These are phyloP conservation scores for Harlomillsia oculata DNA, from an alignment of 1,140 invertebrate genomes.

Conservation along the genomic window DNA sequence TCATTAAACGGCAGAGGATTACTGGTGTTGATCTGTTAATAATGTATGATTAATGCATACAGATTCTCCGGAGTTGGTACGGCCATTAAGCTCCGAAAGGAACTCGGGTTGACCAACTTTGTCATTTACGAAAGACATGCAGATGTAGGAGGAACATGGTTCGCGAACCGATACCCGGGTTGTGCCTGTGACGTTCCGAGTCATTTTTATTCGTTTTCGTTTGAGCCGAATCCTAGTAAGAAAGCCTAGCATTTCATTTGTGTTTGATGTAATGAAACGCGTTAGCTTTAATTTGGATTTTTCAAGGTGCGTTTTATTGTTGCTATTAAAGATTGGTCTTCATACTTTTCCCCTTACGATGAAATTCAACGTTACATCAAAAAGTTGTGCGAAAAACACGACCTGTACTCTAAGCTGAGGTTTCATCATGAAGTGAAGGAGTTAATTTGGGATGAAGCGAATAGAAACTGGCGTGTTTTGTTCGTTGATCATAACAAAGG, in stretches of 20 bases:
- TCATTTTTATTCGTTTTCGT: conserved; percentile 25
- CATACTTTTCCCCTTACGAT: conserved; percentile 11
- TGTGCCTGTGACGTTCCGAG: conserved; percentile 23
- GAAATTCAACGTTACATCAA: conserved; percentile 26
- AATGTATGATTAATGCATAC: background rate
- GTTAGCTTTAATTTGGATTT: background rate
- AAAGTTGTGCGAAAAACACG: conserved; percentile 12
- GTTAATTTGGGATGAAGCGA: conserved; percentile 13
- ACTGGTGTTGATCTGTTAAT: no score
- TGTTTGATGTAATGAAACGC: background rate
- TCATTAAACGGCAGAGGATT: no score
- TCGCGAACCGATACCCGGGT: conserved; percentile 24
- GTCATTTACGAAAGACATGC: conserved; percentile 17
- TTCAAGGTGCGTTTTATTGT: background rate
- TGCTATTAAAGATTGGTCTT: conserved; percentile 17
- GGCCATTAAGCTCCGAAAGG: conserved; percentile 18
- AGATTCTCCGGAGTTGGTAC: conserved; percentile 29
- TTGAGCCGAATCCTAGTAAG: conserved; percentile 30
- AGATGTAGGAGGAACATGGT: conserved; percentile 29
- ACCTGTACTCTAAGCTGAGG: conserved; percentile 7
- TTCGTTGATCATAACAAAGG: background rate
- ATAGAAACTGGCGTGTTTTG: conserved; percentile 16
- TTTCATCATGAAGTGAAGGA: conserved; percentile 16
- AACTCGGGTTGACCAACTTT: conserved; percentile 16
- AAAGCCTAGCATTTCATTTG: background rate